Evolutionary conservation across 2,113 vertebrate genomes (phyloP).

Genomic region (Cairina moschata): DNA sequence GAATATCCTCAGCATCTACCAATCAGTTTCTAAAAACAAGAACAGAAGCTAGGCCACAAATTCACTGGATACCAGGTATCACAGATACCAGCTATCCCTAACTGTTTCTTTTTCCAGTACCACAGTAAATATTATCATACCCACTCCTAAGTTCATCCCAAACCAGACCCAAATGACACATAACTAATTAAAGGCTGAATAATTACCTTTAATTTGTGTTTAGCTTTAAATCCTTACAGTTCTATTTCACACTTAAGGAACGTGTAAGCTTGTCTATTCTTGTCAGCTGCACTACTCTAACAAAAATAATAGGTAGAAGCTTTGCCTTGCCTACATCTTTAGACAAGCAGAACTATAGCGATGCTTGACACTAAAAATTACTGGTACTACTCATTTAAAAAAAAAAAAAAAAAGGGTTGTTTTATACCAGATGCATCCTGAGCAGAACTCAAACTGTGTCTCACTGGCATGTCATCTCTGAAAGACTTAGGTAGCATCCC

Average conservation of each 20-base stretch:
- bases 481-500: neutral
- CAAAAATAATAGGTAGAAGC: rapidly evolving
- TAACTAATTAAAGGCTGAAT: neutral
- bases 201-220: neutral
- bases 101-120: neutral
- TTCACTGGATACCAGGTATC: neutral
- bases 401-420: neutral
- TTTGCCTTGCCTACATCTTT: neutral
- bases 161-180: neutral
- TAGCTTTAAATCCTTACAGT: neutral
- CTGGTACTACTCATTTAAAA: neutral
- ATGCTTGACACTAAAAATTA: neutral
- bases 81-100: neutral
- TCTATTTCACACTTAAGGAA: neutral
- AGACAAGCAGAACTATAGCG: neutral
- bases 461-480: neutral
- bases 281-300: neutral
- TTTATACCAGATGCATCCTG: neutral
- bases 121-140: neutral
- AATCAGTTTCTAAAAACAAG: neutral
- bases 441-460: neutral
- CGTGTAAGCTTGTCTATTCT: neutral
- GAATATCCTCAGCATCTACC: neutral
- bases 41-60: neutral
- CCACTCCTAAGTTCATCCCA: neutral